Evolutionary conservation across 2,888 invertebrate species (phyloP).

Genomic region (Theretra japonica): DNA sequence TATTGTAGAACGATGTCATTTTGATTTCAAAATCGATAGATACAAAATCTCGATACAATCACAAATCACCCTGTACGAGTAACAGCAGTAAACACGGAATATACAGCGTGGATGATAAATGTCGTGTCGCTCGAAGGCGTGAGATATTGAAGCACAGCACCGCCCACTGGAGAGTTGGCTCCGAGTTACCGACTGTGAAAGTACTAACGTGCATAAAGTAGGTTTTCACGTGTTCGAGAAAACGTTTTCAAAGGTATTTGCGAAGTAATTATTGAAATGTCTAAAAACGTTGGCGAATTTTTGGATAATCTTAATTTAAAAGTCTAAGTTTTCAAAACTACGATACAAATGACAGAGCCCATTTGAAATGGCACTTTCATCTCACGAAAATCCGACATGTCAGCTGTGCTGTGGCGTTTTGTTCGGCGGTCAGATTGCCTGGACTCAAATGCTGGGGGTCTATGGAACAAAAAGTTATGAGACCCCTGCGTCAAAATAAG

Average conservation of each 20-base stretch:
- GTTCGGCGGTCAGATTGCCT: too few species aligned
- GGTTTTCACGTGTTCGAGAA: background rate
- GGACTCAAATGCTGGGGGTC: too few species aligned
- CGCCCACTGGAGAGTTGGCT: constrained; percentile 4
- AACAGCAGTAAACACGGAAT: background rate
- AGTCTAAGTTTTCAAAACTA: too few species aligned
- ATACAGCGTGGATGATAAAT: background rate
- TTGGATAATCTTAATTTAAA: too few species aligned
- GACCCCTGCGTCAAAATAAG: too few species aligned
- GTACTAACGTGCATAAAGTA: background rate
- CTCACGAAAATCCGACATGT: too few species aligned
- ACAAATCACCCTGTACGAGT: background rate
- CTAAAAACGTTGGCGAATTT: too few species aligned
- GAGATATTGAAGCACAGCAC: background rate
- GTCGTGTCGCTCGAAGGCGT: background rate
- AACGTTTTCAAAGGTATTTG: background rate
- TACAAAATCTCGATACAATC: background rate
- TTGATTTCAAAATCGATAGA: background rate
- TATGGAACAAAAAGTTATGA: too few species aligned
- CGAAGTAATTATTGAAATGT: background rate
- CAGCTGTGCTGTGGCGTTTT: too few species aligned
- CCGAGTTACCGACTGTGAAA: background rate
- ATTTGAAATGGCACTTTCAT: too few species aligned
- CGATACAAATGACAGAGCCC: too few species aligned
- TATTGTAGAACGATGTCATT: too few species aligned